These are phyloP conservation scores for Caenorhabditis drosophilae DNA, from an alignment of 2,888 invertebrate genomes.

Conservation along the genomic window DNA sequence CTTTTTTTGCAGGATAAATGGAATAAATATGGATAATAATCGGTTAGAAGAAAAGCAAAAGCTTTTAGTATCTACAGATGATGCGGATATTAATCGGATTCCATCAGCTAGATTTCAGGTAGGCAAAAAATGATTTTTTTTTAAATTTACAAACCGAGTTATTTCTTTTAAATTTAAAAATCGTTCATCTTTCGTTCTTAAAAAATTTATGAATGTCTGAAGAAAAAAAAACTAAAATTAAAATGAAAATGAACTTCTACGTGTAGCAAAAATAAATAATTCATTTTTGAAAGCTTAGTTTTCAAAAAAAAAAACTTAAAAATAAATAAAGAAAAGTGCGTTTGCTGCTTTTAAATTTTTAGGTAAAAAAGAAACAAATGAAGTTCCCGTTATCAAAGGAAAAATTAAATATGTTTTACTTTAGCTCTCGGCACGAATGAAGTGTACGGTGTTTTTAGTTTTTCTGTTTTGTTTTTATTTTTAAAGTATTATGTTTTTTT, in stretches of 20 bases:
- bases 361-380: too few species aligned
- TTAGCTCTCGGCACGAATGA: too few species aligned
- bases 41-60: conserved; percentile 21
- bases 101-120: conserved; percentile 35
- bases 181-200: too few species aligned
- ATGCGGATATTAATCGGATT: conserved; percentile 15
- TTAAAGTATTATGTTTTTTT: too few species aligned
- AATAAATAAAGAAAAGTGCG: too few species aligned
- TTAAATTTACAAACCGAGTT: conserved; percentile 1
- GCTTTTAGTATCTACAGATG: conserved; percentile 8
- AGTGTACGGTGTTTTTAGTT: too few species aligned
- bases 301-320: neutral
- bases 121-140: neutral
- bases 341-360: too few species aligned
- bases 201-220: neutral
- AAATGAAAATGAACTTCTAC: neutral
- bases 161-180: neutral
- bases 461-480: too few species aligned
- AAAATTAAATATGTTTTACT: too few species aligned
- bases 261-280: neutral
- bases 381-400: too few species aligned
- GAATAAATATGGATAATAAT: neutral
- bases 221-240: neutral
- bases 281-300: neutral
- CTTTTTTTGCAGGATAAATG: too few species aligned